Evolutionary conservation across 2,888 invertebrate genomes (phyloP), one percentile per base, ranked within the genome.

Genomic region (Cataglyphis albicans): DNA sequence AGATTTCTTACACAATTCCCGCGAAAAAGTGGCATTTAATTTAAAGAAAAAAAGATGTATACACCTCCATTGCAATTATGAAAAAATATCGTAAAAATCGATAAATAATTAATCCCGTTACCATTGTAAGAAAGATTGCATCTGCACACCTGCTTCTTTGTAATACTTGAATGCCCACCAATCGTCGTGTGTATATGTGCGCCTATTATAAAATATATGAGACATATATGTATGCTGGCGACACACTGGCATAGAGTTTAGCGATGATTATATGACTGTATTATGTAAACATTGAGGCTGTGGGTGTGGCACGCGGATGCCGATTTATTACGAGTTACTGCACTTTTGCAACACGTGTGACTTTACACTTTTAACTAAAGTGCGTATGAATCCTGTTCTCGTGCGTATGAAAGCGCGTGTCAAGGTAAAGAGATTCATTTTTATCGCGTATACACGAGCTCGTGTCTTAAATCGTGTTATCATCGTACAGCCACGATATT

Each of bases 281-380:
- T 88, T 88, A 89, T 86, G 88, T 90, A 90, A 89, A 91, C 87
- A 91, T 86, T 86, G 89, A 93, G 92, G 93, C 92, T 92, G 93
- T 93, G 91, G 92, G 91, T 91, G 92, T 91, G 91, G 90, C 88
- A 86, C 85, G 86, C 85, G 87, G 84, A 90, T 89, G 84, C 82
- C 63, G 87, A 88, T 83, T 82, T 86, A 86, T 75, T 76, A 76
- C 29, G 75, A 82, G 74, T 73, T 83, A 82, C 85, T 89, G 84
- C 86, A 83, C 82, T 84, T 76, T 85, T 86, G 82, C 55, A 64
- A 78, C 72, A 59, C 57, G 70, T 55, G 35, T 52, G 67, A 70
- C 18, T 59, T 78, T 78, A 35, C 44, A 70, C 41, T 78, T 78
- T 78, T 72, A 57, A 59, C 29, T 55, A 38, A 44, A 29, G 29